Evolutionary conservation across 2,113 vertebrate genomes (phyloP), one percentile per base, ranked within the genome.

Genomic region (Egretta garzetta): DNA sequence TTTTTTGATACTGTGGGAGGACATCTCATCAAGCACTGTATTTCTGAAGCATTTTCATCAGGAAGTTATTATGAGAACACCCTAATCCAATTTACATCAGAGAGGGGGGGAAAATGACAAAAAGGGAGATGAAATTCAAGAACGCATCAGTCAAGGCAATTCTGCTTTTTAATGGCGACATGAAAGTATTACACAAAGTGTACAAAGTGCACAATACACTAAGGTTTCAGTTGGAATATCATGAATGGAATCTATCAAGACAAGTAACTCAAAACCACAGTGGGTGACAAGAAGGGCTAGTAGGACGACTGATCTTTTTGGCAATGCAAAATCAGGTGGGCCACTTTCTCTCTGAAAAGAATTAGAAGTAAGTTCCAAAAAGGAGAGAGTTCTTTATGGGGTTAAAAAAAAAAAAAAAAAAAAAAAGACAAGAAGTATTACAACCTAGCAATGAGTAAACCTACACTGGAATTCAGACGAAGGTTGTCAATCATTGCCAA

Each of bases 81-180:
- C 15, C 49, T 30, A 79, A 86, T 60, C 21, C n/a, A 79, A 32
- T 70, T 86, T 80, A 43, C 24, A 93, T 64, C 74, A 27, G 6
- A 3, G 1, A 2, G 0, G 2, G 39, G 19, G 7, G 4, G 19
- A 1, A 2, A 32, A 63, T 19, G 5, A 53, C 14, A 60, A 49
- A 82, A 80, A 64, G 22, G n/a, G 12, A 92, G 85, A 70, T 26
- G 0, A 64, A 88, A 92, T 13, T 88, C 27, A 83, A 80, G 43
- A 41, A 35, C 49, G 28, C 16, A 60, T 45, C 8, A 35, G 68
- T 39, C 1, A 2, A 63, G n/a, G 43, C 21, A 41, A 28, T 94
- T 92, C 81, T 73, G 32, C 43, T 74, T 84, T 70, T n/a, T 35
- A 88, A 32, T 17, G 33, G 15, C 39, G 35, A 66, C 32, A 85